These are phyloP conservation scores for Thumatha senex DNA, from an alignment of 2,888 invertebrate genomes.

Conservation along the genomic window DNA sequence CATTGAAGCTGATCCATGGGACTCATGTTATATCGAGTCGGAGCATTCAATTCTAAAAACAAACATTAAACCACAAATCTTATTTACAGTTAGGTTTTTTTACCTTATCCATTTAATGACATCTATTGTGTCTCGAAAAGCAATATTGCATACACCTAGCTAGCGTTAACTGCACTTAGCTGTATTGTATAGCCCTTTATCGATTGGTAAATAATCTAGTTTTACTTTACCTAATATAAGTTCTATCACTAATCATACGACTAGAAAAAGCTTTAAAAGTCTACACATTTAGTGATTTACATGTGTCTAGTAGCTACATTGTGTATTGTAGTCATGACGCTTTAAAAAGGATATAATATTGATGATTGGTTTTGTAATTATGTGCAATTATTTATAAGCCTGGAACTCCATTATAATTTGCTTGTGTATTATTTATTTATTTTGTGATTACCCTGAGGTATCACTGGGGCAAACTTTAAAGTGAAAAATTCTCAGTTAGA, in stretches of 20 bases:
- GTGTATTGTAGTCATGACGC: not conserved
- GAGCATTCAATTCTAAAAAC: too few species aligned
- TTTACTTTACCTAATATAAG: not conserved
- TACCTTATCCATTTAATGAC: not conserved
- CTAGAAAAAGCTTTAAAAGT: constrained; percentile 27
- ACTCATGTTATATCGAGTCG: not conserved
- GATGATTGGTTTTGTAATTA: not conserved
- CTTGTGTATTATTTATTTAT: not conserved
- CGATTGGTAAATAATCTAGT: constrained; percentile 7
- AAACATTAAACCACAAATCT: too few species aligned
- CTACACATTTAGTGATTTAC: constrained; percentile 5
- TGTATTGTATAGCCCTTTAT: constrained; percentile 2
- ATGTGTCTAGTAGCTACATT: not conserved
- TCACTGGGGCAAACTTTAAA: not conserved
- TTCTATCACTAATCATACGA: not conserved
- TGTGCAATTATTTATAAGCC: not conserved
- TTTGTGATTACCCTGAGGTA: not conserved
- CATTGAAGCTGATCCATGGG: too few species aligned
- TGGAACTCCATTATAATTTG: constrained; percentile 10
- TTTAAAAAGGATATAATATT: not conserved
- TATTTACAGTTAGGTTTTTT: too few species aligned
- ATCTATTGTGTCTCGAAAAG: constrained; percentile 11
- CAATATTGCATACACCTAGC: constrained; percentile 22
- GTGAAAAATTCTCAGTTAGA: too few species aligned
- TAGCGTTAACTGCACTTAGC: constrained; percentile 13